A percentile compares a stretch with the other conserved stretches of the same genome.
Evolutionary conservation across 2,113 vertebrate species (phyloP).

Genomic region (Orthonyx spaldingii): DNA sequence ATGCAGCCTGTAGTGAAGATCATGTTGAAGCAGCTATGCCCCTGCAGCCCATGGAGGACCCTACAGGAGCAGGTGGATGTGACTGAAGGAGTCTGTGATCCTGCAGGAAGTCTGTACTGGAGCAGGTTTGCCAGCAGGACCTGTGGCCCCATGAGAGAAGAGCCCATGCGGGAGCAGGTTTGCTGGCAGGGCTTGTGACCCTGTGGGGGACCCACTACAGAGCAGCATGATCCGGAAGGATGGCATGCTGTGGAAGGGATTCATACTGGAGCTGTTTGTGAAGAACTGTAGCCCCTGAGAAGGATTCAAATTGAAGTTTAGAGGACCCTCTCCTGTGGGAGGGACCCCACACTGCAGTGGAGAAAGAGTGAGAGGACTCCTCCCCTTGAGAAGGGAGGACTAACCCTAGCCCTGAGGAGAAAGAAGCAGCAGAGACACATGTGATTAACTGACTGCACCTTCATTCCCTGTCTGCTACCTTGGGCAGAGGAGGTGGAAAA

Average conservation of each 20-base stretch:
- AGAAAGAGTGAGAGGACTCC: neutral
- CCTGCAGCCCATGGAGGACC: neutral
- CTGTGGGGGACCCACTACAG: accelerated
- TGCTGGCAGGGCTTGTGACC: neutral
- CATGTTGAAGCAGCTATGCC: neutral
- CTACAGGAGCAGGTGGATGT: neutral
- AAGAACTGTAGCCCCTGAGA: neutral
- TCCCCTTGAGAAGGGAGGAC: neutral
- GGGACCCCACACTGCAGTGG: neutral
- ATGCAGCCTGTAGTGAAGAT: neutral
- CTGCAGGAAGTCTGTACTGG: neutral
- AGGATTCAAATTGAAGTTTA: accelerated
- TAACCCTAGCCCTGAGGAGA: neutral
- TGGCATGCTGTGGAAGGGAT: neutral
- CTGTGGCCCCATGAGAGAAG: too few species aligned
- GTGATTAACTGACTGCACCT: neutral
- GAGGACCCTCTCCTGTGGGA: neutral
- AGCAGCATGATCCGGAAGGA: neutral
- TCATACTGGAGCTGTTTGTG: neutral
- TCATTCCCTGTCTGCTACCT: neutral
- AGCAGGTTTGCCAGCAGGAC: neutral
- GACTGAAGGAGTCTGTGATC: neutral
- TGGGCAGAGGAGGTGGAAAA: neutral
- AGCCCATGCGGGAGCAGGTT: neutral
- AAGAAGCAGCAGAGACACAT: neutral